Base-by-base conservation (phyloP, 2,888 invertebrate species). In the Bhutanitis thaidina region DNA sequence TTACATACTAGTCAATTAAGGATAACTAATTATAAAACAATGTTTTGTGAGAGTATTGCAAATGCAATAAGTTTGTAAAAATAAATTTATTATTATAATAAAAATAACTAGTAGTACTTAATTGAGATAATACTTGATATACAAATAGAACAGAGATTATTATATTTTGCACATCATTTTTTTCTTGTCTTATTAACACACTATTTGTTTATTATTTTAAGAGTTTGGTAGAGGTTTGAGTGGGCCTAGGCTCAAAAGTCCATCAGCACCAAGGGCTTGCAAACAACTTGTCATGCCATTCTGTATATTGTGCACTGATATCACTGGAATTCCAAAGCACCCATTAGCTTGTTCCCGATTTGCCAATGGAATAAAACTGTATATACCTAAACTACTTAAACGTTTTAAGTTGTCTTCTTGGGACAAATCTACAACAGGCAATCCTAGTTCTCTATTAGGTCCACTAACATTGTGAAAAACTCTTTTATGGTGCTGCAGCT, bases 351-450 rank as follows among this genome's bases (percentile, higher is more conserved):
- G 91, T 52, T 92, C 92, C 15, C 92, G 80, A 59, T 93, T 92
- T 1, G 93, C 93, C 54, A 95, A 69, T 0, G 95, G 94, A 62
- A 95, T 94, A 76, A 93, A 94, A 80, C 93, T 93, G 65, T 92
- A 92, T 56, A 95, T 93, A 36, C 95, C 95, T 65, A 94, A 81
- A 66, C 78, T 90, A 56, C 91, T 90, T 9, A 95, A 80, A 59
- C 93, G 90, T 61, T 91, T 91, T 43, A 94, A 76, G 16, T 93
- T 91, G 10, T 93, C 92, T 8, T 93, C 92, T 53, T 93, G 92
- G 40, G 93, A 93, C 20, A 95, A 71, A 67, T 95, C 94, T 0
- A 95, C 93, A 0, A 95, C 91, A 0, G 95, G 95, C 61, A 95
- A 79, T 0, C 94, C 94, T 51, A 95, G 77, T 65, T 95, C 94